These are phyloP conservation scores for Spermophilus dauricus DNA, from an alignment of 2,113 vertebrate species.

Conservation along the genomic window DNA sequence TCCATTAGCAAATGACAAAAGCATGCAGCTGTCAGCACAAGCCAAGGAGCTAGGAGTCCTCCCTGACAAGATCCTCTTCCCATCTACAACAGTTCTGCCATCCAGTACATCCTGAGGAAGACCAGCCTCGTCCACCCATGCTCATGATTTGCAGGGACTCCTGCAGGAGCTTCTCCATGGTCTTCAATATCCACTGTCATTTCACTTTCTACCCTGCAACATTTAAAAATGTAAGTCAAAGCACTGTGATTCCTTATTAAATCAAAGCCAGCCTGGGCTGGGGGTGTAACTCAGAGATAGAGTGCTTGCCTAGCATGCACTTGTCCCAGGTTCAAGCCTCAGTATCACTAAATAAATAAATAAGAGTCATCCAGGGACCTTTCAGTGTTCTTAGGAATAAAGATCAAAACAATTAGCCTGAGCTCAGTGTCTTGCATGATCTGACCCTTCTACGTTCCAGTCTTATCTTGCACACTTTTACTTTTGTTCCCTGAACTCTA, in stretches of 20 bases:
- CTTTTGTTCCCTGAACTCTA: neutral
- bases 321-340: too few relatives aligned
- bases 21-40: neutral
- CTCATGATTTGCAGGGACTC: neutral
- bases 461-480: neutral
- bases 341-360: too few relatives aligned
- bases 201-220: neutral
- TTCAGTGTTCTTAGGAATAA: neutral
- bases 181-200: neutral
- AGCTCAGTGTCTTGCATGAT: neutral
- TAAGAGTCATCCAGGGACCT: neutral
- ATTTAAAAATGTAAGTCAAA: neutral
- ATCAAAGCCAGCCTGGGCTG: neutral
- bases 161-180: neutral
- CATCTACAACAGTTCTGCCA: neutral
- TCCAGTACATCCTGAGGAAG: too few relatives aligned
- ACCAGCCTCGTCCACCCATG: neutral
- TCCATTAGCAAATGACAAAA: neutral
- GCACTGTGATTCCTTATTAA: neutral
- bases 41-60: neutral
- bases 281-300: too few relatives aligned
- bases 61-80: neutral
- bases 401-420: neutral
- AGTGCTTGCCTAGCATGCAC: too few relatives aligned
- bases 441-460: neutral